phyloP scores from a whole-genome alignment of 2,888 invertebrate species.

The Campoletis raptor region DNA sequence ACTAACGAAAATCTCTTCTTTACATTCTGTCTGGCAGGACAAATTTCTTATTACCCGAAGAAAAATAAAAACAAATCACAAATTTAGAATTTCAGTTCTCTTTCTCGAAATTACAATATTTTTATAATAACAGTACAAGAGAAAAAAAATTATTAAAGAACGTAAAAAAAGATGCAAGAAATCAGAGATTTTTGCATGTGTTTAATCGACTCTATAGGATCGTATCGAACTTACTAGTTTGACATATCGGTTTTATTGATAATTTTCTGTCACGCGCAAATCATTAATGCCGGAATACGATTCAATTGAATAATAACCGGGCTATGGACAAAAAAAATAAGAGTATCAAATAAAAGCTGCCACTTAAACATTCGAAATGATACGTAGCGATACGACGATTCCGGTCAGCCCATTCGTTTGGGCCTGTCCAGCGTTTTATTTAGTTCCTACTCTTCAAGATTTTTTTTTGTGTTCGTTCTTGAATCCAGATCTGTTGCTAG shows the following conservation, averaged over 20 bases:
- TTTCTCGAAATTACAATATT: conserved; percentile 51
- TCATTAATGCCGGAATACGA: conserved; percentile 13
- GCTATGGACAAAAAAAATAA: conserved; percentile 1
- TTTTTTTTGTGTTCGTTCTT: conserved; percentile 25
- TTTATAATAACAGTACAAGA: conserved; percentile 48
- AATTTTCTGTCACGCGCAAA: conserved; percentile 16
- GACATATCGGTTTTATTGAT: conserved; percentile 5
- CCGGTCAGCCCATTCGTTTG: conserved; percentile 34
- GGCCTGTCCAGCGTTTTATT: conserved; percentile 36
- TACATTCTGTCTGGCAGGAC: conserved; percentile 45
- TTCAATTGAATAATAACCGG: conserved; percentile 22
- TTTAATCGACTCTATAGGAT: conserved; percentile 16
- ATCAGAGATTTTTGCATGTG: neutral
- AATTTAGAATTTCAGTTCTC: conserved; percentile 41
- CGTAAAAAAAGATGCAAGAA: conserved; percentile 12
- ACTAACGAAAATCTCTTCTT: conserved; percentile 46
- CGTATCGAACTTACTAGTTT: conserved; percentile 7
- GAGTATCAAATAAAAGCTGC: neutral
- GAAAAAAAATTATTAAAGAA: neutral
- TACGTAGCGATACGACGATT: conserved; percentile 15
- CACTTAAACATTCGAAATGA: conserved; percentile 23
- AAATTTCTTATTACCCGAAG: conserved; percentile 13
- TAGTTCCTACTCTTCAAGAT: conserved; percentile 57
- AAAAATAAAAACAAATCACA: neutral
- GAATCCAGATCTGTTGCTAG: conserved; percentile 56